Evolutionary conservation across 2,113 vertebrate genomes (phyloP), one percentile per base, ranked within the genome.

Genomic region (Tachysurus fulvidraco): DNA sequence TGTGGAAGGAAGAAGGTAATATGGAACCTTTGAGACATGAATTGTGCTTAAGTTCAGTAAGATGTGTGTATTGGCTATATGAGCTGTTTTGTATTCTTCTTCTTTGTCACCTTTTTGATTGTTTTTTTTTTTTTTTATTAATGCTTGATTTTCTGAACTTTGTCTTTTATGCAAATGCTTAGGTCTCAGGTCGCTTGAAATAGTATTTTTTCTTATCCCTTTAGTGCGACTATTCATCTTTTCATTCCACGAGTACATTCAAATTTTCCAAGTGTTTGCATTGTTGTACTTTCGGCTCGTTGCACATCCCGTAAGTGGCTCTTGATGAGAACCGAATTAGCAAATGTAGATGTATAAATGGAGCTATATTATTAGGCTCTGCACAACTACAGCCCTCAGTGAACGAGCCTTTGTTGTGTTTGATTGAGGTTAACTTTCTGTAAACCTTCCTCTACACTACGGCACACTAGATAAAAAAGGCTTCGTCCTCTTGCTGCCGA

Each of bases 261-360:
- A 78, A 2, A 54, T 78, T 55, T 30, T 28, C 23, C 25, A 55
- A 54, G 50, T 13, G 7, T 78, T 80, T 80, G 55, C 8, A 41
- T 59, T 25, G 28, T 13, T 80, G n/a, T 13, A 4, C 50, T 36
- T 36, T 23, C 28, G 28, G n/a, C 28, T 79, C 28, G 30, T 57
- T 11, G 28, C 28, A 57, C 28, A 25, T 81, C 30, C 78, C 25
- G 19, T 41, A 60, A 25, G 78, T 60, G 78, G 78, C 21, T 60
- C 2, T 41, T 81, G 12, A 57, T 41, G 28, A 77, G 11, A 44
- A 19, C 30, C 25, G 44, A 81, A 36, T 80, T 80, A 79, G 1
- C 16, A 19, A 57, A 80, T 80, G 57, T 60, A 60, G 41, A 81
- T 81, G 78, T 60, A 81, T 19, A 81, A 81, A 81, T 25, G 55